Conservation (phyloP, 2,113 vertebrate genomes). For the Pholis gunnellus region DNA sequence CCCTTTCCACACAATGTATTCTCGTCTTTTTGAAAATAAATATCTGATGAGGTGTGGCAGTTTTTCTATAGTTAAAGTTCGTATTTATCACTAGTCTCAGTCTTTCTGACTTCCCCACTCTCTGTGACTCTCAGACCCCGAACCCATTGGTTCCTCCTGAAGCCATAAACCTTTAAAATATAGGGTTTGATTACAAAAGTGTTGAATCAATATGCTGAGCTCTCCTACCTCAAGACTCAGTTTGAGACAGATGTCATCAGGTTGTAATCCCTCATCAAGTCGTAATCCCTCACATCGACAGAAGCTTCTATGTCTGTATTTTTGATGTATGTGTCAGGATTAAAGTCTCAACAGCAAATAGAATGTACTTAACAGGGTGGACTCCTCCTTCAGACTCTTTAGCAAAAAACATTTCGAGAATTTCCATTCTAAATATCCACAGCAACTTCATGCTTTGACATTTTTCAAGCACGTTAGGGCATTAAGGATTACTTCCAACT, state of each 20-base stretch:
- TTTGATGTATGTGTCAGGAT: slow-evolving; percentile 1
- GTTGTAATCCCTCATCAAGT: background rate
- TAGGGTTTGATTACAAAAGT: too few relatives aligned
- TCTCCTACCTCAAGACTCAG: background rate
- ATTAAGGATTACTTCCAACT: background rate
- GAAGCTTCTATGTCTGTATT: background rate
- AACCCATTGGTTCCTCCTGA: too few relatives aligned
- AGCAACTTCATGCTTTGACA: background rate
- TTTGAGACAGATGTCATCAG: background rate
- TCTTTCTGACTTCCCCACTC: too few relatives aligned
- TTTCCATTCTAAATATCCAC: background rate
- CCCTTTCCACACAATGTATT: too few relatives aligned
- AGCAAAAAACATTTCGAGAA: background rate
- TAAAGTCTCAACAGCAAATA: background rate
- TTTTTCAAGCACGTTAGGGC: background rate
- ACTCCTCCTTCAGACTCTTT: background rate
- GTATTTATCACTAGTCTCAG: too few relatives aligned
- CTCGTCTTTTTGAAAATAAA: too few relatives aligned
- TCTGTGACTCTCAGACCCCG: too few relatives aligned
- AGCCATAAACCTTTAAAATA: too few relatives aligned
- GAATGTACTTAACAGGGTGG: background rate
- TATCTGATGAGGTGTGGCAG: too few relatives aligned
- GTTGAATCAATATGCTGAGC: background rate
- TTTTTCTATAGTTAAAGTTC: too few relatives aligned
- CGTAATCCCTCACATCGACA: background rate